Percentiles rank a stretch among this genome's conserved stretches.
phyloP scores from a whole-genome alignment of 23 tunicate genomes.

The Oikopleura dioica region DNA sequence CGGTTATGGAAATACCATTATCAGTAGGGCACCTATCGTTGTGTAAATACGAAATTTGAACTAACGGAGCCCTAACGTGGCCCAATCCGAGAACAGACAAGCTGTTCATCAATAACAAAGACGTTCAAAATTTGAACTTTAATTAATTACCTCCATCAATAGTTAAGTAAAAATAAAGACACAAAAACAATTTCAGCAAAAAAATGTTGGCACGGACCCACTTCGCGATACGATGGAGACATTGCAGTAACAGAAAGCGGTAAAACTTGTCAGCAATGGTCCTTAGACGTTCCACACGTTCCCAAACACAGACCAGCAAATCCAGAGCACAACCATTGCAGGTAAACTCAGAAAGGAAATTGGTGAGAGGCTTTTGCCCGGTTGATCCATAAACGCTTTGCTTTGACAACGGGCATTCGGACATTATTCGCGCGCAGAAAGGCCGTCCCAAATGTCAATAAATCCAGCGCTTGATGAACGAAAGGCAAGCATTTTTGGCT shows the following conservation, averaged over 20 bases:
- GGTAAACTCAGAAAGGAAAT: background rate
- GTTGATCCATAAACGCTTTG: no score
- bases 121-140: no score
- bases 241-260: background rate
- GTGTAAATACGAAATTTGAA: no score
- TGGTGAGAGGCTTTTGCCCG: no score
- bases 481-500: no score
- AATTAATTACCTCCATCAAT: no score
- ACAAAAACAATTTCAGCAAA: background rate
- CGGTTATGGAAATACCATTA: no score
- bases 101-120: no score
- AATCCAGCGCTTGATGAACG: background rate
- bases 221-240: background rate
- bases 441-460: background rate
- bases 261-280: background rate
- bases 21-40: no score
- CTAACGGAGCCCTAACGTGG: no score
- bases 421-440: background rate
- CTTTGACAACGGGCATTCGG: no score
- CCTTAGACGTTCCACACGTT: background rate
- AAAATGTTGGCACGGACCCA: slow-evolving; percentile 12
- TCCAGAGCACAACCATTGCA: background rate
- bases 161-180: background rate
- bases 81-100: no score
- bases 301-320: slow-evolving; percentile 2